These are phyloP conservation scores for Cryptoblepharus egeriae DNA, from an alignment of 2,797 vertebrate species.

Conservation along the genomic window DNA sequence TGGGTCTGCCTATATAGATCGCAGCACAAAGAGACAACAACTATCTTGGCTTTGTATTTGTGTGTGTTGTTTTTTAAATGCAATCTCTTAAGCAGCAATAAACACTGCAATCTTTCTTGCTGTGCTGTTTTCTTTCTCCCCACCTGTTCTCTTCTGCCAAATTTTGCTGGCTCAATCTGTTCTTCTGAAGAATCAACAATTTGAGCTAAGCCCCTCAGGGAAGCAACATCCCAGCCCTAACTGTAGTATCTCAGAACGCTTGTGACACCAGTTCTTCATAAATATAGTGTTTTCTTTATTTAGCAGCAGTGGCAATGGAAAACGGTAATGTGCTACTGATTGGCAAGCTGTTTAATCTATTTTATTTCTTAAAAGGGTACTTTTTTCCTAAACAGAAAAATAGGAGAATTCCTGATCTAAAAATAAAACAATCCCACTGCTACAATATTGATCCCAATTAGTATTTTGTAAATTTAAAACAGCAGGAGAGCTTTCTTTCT, in stretches of 20 bases:
- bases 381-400: not conserved
- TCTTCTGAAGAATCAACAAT: slow-evolving; percentile 48
- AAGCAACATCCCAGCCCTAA: slow-evolving; percentile 25
- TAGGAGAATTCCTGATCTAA: not conserved
- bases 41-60: not conserved
- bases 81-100: slow-evolving; percentile 43
- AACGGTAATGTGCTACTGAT: slow-evolving; percentile 6
- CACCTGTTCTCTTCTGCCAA: slow-evolving; percentile 49
- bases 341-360: slow-evolving; percentile 15
- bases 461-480: not conserved
- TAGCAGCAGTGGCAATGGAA: not conserved
- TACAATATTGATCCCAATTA: slow-evolving; percentile 26
- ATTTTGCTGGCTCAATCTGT: slow-evolving; percentile 49
- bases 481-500: too few relatives aligned
- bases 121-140: slow-evolving; percentile 34
- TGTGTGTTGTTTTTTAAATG: not conserved
- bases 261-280: slow-evolving; percentile 22
- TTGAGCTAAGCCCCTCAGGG: slow-evolving; percentile 57
- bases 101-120: slow-evolving; percentile 29
- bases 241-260: not conserved
- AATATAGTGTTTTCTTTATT: slow-evolving; percentile 57
- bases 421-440: not conserved
- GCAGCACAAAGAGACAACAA: slow-evolving; percentile 8
- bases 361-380: slow-evolving; percentile 28
- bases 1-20: slow-evolving; percentile 47